phyloP scores from a whole-genome alignment of 2,888 invertebrate genomes.

The Caenorhabditis sp. region DNA sequence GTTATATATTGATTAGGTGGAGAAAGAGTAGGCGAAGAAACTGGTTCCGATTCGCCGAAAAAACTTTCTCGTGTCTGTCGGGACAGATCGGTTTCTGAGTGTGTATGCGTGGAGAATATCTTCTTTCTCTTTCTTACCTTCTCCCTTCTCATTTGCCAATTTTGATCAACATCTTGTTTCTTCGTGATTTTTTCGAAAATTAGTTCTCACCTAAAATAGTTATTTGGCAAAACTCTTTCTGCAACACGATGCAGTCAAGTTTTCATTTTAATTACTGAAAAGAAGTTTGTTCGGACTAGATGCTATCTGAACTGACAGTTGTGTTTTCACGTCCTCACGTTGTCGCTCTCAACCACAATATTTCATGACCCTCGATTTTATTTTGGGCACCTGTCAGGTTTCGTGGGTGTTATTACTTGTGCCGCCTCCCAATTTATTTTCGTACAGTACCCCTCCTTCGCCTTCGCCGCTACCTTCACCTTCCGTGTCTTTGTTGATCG shows the following conservation, averaged over 20 bases:
- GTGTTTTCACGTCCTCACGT: no score
- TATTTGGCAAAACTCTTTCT: neutral
- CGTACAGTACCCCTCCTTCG: conserved; percentile 21
- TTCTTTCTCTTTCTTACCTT: neutral
- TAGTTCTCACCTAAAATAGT: no score
- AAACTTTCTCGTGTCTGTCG: conserved; percentile 43
- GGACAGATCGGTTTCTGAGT: conserved; percentile 47
- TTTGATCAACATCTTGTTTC: neutral
- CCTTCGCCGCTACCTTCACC: conserved; percentile 7
- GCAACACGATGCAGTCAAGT: neutral
- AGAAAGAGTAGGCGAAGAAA: conserved; percentile 8
- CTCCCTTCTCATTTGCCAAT: neutral
- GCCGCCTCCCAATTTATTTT: conserved; percentile 9
- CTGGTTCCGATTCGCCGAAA: conserved; percentile 41
- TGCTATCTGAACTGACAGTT: no score
- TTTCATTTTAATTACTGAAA: neutral
- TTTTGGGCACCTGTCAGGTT: conserved; percentile 18
- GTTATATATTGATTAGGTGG: conserved; percentile 44
- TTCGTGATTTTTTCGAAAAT: no score
- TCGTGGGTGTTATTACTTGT: conserved; percentile 21
- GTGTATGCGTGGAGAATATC: conserved; percentile 3
- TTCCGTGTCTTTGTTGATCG: conserved; percentile 7
- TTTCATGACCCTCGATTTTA: neutral
- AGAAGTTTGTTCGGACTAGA: neutral
- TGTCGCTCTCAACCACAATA: no score